Evolutionary conservation across 2,113 vertebrate species (phyloP).

Genomic region (Rhinolophus sinicus): DNA sequence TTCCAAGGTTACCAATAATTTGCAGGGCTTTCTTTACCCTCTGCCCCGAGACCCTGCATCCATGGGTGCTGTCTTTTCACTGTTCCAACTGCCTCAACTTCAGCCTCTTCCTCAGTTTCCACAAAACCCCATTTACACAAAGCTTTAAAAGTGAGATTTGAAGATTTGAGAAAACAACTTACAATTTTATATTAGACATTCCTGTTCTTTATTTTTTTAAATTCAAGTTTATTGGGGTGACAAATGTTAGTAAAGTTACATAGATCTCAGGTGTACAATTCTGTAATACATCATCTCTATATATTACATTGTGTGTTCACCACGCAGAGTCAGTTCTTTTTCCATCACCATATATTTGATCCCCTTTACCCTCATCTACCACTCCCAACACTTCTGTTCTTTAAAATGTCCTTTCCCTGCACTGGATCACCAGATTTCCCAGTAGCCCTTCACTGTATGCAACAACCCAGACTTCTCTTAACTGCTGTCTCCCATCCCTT

Average conservation of each 20-base stretch:
- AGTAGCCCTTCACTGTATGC: not conserved
- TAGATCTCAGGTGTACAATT: too few species aligned
- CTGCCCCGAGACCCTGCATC: not conserved
- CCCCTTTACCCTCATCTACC: too few species aligned
- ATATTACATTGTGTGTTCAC: too few species aligned
- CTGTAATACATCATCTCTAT: too few species aligned
- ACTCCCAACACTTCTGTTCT: not conserved
- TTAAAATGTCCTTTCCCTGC: not conserved
- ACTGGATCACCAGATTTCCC: not conserved
- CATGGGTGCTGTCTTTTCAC: not conserved
- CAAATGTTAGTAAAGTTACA: too few species aligned
- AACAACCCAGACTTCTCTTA: not conserved
- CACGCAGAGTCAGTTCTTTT: too few species aligned
- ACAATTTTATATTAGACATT: not conserved
- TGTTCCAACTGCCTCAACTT: not conserved
- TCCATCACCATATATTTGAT: too few species aligned
- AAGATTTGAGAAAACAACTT: slow-evolving; percentile 3
- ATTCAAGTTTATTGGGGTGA: too few species aligned
- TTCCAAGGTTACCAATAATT: not conserved
- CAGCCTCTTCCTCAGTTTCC: not conserved
- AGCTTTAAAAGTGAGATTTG: slow-evolving; percentile 21
- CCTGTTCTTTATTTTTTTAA: not conserved
- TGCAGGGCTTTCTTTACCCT: not conserved
- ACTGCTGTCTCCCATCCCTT: not conserved
- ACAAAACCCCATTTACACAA: not conserved